Evolutionary conservation across 2,888 invertebrate species (phyloP), one percentile per base, ranked within the genome.

Genomic region (Pseudococcus jackbeardsleyi): DNA sequence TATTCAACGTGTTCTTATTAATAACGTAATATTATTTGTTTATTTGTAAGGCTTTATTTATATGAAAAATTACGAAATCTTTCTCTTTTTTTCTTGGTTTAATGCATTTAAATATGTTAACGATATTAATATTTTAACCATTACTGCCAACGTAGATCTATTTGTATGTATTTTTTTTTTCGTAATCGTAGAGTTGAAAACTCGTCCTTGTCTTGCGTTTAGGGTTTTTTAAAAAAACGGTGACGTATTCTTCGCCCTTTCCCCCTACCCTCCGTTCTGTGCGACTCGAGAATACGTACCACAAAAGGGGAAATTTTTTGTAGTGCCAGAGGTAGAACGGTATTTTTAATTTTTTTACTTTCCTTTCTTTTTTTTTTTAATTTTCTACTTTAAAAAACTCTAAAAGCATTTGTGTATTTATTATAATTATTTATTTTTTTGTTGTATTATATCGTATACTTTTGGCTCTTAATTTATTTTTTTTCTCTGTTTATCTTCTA

Each of bases 101-200:
- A 79, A 88, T 88, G 88, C 88, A 88, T 88, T 88, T 88, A 88
- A 88, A 88, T 88, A 88, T 59, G 79, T 88, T 88, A 79, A 88
- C 82, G 88, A 88, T 50, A 88, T 88, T 79, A 48, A 88, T 88
- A 79, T 79, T 88, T 88, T 88, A 82, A 82, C 59, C 86, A 77
- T 86, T 86, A 86, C 86, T 86, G 72, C 86, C 86, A 86, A 86
- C 64, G 86, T 86, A 86, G 77, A 19, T 26, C 48, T 68, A 86
- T 77, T 86, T 86, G n/a, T 68, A 86, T 68, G 22, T 68, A 46
- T 48, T 72, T 77, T 86, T 72, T 86, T 64, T 64, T 19, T 39
- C 72, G 6, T 48, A 46, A 84, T 39, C 46, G 87, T 85, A 84
- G 72, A 85, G 88, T 84, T 88, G 88, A 88, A 84, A 85, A 79